These are phyloP conservation scores for Bembecia ichneumoniformis DNA, from an alignment of 2,888 invertebrate species.

Conservation along the genomic window DNA sequence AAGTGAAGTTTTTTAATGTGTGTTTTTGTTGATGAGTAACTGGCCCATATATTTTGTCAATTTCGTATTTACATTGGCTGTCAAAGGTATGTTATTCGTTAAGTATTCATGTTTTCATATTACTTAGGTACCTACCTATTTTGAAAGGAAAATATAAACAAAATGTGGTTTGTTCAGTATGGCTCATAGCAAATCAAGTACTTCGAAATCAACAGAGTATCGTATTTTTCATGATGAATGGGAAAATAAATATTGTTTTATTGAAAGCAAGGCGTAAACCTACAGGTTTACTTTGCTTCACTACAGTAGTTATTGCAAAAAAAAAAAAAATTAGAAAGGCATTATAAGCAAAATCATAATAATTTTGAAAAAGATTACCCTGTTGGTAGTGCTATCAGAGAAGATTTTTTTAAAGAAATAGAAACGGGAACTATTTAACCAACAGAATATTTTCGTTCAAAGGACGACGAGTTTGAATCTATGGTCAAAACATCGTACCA, in stretches of 20 bases:
- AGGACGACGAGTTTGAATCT: slow-evolving; percentile 9
- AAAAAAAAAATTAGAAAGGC: slow-evolving; percentile 1
- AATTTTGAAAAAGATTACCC: slow-evolving; percentile 6
- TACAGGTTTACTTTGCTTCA: slow-evolving; percentile 2
- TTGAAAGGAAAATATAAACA: no score
- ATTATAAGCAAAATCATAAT: slow-evolving; percentile 1
- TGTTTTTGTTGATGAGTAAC: no score
- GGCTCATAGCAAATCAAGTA: slow-evolving; percentile 11
- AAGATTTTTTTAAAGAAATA: slow-evolving; percentile 6
- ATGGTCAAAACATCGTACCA: slow-evolving; percentile 8
- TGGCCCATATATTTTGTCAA: no score
- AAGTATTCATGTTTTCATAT: no score
- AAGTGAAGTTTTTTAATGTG: no score
- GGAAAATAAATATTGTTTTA: slow-evolving; percentile 8
- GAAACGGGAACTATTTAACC: slow-evolving; percentile 7
- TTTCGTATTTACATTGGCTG: no score
- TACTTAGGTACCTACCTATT: no score
- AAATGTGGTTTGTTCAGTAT: no score
- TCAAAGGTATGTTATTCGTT: no score
- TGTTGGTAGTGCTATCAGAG: slow-evolving; percentile 7
- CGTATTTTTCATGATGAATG: slow-evolving; percentile 5
- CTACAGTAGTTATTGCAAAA: slow-evolving; percentile 3
- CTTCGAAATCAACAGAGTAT: slow-evolving; percentile 2
- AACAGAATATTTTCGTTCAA: slow-evolving; percentile 10
- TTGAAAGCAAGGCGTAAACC: slow-evolving; percentile 6